These are phyloP conservation scores for Lypha dubia DNA, from an alignment of 2,888 invertebrate species.

Conservation along the genomic window DNA sequence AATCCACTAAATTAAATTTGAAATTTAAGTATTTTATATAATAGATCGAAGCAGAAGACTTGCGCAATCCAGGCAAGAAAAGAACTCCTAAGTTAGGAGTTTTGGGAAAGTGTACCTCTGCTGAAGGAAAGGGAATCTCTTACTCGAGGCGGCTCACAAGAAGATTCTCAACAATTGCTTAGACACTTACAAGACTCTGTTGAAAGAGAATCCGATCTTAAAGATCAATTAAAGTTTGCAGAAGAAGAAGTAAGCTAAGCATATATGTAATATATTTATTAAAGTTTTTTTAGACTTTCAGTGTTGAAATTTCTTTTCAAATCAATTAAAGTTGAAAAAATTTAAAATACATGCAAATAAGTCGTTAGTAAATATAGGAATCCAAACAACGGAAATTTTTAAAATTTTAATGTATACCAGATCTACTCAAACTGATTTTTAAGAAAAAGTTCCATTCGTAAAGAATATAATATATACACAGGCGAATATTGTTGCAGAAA, in stretches of 20 bases:
- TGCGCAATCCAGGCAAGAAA: slow-evolving; percentile 83
- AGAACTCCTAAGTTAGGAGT: slow-evolving; percentile 86
- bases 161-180: slow-evolving; percentile 91
- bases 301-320: slow-evolving; percentile 26
- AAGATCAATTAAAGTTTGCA: slow-evolving; percentile 95
- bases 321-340: slow-evolving; percentile 41
- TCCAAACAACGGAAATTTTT: slow-evolving; percentile 78
- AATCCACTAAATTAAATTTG: too few relatives aligned
- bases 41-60: slow-evolving; percentile 82
- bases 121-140: slow-evolving; percentile 90
- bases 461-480: slow-evolving; percentile 11
- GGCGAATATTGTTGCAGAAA: slow-evolving; percentile 9
- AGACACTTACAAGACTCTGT: slow-evolving; percentile 95
- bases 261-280: neutral
- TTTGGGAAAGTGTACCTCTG: slow-evolving; percentile 85
- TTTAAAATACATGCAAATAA: neutral
- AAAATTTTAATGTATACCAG: slow-evolving; percentile 78
- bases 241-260: slow-evolving; percentile 91
- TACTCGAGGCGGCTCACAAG: slow-evolving; percentile 91
- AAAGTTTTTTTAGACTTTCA: slow-evolving; percentile 15
- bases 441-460: slow-evolving; percentile 4
- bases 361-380: slow-evolving; percentile 77
- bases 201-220: slow-evolving; percentile 95
- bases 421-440: slow-evolving; percentile 78
- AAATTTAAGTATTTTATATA: too few relatives aligned